A percentile compares a stretch with the other conserved stretches of the same genome.
These are phyloP conservation scores for Galeruca laticollis DNA, from an alignment of 2,888 invertebrate species.

Conservation along the genomic window DNA sequence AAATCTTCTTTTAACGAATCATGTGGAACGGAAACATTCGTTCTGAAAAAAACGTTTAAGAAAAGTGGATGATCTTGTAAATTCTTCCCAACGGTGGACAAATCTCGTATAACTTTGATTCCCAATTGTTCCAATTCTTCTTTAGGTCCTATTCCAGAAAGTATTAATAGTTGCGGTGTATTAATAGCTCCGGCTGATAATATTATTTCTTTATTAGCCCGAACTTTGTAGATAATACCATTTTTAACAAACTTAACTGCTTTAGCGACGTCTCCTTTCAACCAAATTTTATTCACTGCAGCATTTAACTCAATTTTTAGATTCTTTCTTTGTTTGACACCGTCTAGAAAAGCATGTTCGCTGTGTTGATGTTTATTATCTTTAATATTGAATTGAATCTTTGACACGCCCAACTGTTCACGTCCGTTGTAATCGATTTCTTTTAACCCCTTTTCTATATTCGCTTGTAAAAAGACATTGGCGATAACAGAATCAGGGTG, in stretches of 20 bases:
- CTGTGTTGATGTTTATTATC: slow-evolving; percentile 27
- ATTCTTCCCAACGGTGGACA: slow-evolving; percentile 81
- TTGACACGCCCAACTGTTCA: slow-evolving; percentile 26
- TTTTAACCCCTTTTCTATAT: slow-evolving; percentile 62
- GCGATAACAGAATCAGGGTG: slow-evolving; percentile 10
- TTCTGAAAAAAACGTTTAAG: slow-evolving; percentile 25
- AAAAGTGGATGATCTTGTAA: slow-evolving; percentile 77
- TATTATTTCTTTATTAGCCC: slow-evolving; percentile 81
- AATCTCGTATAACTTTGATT: slow-evolving; percentile 75
- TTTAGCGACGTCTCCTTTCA: slow-evolving; percentile 15
- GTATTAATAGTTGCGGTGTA: slow-evolving; percentile 86
- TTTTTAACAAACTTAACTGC: slow-evolving; percentile 33
- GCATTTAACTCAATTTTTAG: slow-evolving; percentile 70
- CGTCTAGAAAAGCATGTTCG: slow-evolving; percentile 31
- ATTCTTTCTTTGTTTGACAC: slow-evolving; percentile 34
- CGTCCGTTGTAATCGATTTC: slow-evolving; percentile 36
- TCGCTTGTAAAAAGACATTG: slow-evolving; percentile 61
- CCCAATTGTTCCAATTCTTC: slow-evolving; percentile 72
- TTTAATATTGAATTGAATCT: slow-evolving; percentile 36
- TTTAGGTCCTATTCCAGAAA: slow-evolving; percentile 84
- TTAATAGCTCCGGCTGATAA: slow-evolving; percentile 86
- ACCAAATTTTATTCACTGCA: slow-evolving; percentile 52
- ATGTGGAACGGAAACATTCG: slow-evolving; percentile 10
- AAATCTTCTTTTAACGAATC: slow-evolving; percentile 22
- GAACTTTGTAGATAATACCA: slow-evolving; percentile 61